phyloP scores from a whole-genome alignment of 2,797 vertebrate genomes.

The Darevskia mixta region DNA sequence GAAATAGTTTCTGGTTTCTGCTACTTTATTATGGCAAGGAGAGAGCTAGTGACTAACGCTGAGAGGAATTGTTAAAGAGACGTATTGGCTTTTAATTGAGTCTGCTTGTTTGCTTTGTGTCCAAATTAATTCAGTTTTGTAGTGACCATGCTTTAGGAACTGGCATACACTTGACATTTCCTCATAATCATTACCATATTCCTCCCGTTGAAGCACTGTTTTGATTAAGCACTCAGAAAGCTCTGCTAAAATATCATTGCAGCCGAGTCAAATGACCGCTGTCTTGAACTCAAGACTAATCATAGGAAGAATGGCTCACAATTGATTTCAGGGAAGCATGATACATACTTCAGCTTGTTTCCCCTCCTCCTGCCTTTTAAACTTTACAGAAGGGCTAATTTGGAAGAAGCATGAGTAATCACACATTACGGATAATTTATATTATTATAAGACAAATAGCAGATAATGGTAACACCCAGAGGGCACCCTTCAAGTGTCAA shows the following conservation, averaged over 20 bases:
- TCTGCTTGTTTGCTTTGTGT: slow-evolving; percentile 68
- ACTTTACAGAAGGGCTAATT: slow-evolving; percentile 50
- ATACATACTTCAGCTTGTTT: slow-evolving; percentile 13
- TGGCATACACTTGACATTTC: slow-evolving; percentile 67
- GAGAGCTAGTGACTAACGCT: slow-evolving; percentile 62
- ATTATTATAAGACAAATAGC: slow-evolving; percentile 36
- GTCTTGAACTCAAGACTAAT: slow-evolving; percentile 55
- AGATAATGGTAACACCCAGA: slow-evolving; percentile 44
- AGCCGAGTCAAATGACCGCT: slow-evolving; percentile 49
- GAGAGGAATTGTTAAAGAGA: slow-evolving; percentile 69
- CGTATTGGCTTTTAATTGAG: slow-evolving; percentile 72
- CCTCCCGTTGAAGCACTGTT: slow-evolving; percentile 62
- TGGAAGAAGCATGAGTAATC: slow-evolving; percentile 54
- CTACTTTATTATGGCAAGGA: slow-evolving; percentile 55
- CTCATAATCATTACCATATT: slow-evolving; percentile 57
- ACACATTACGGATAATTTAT: slow-evolving; percentile 42
- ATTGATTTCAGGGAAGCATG: slow-evolving; percentile 47
- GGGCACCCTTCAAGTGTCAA: slow-evolving; percentile 20
- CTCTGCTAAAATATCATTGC: slow-evolving; percentile 61
- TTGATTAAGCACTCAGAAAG: slow-evolving; percentile 69
- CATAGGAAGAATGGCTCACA: slow-evolving; percentile 44
- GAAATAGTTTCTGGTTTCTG: slow-evolving; percentile 39
- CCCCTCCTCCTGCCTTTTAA: slow-evolving; percentile 42
- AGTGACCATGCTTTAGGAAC: slow-evolving; percentile 67
- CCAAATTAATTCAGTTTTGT: slow-evolving; percentile 73